These are phyloP conservation scores for Cassiopea xamachana DNA, from an alignment of 30 jellyfish, hydroid and myxozoan species.

Conservation along the genomic window DNA sequence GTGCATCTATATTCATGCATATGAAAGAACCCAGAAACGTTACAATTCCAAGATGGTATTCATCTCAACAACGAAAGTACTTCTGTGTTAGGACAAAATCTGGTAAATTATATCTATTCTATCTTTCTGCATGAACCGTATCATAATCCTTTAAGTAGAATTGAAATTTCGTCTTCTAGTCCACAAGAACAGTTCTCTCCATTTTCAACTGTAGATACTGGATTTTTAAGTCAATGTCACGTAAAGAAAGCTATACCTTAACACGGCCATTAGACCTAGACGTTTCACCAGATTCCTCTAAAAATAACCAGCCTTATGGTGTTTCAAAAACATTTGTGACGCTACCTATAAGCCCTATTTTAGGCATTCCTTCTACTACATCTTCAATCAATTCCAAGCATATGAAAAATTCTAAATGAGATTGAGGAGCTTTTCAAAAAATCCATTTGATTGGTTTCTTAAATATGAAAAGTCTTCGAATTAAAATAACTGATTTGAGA, in stretches of 20 bases:
- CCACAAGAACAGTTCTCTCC: too few species aligned
- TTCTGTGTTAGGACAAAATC: conserved; percentile 27
- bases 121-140: conserved; percentile 1
- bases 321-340: conserved; percentile 14
- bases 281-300: conserved; percentile 16
- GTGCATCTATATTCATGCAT: too few species aligned
- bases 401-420: too few species aligned
- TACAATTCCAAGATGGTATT: conserved; percentile 28
- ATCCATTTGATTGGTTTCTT: conserved; percentile 40
- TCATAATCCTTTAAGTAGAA: background rate
- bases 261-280: conserved; percentile 16
- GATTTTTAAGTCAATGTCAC: background rate
- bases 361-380: conserved; percentile 20
- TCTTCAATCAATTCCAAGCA: too few species aligned
- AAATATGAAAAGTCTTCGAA: conserved; percentile 37
- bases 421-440: conserved; percentile 10
- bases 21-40: too few species aligned
- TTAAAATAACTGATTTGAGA: conserved; percentile 33
- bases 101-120: conserved; percentile 13
- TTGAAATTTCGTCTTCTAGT: background rate
- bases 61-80: conserved; percentile 35
- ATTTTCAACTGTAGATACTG: background rate
- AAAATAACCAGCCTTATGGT: conserved; percentile 9
- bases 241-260: too few species aligned
- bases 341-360: conserved; percentile 15